Base-by-base conservation (phyloP, 2,797 vertebrate genomes). In the Lagodon rhomboides region DNA sequence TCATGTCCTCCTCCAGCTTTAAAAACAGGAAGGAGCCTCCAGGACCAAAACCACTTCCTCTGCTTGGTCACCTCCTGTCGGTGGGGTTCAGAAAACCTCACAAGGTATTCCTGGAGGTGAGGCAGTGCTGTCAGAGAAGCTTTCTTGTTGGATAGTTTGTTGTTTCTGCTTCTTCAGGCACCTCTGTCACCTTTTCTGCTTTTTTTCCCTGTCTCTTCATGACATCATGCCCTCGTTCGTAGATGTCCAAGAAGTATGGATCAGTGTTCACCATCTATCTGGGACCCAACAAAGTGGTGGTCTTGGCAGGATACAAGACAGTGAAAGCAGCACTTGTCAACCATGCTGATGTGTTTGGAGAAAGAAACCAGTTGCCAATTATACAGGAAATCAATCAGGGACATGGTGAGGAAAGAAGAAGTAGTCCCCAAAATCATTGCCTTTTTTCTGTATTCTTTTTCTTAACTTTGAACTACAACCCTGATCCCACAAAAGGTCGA, bases 21-120 rank as follows among this genome's bases (percentile, higher is more conserved):
- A 75, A 53, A 1, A 3, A 71, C 0, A 1, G 59, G 1, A 89
- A 81, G 20, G 85, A 82, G 3, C 93, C 93, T 64, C 91, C 91
- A 6, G 94, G 94, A 13, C 95, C 93, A 4, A 90, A 9, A 64
- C 82, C 92, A 0, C 64, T 95, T 23, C 94, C 92, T 0, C 2
- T 95, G 20, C 46, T 95, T 0, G 94, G 94, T 11, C 94, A 95
- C 71, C 60, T 95, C 27, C 80, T 92, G 54, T 77, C 85, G 27
- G 13, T 95, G 7, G 87, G 94, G 41, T 70, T 92, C 4, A 80
- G 73, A 34, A 88, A 56, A 46, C 81, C 68, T 1, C 74, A 91
- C 55, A 20, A 68, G 10, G 78, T 85, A 1, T 81, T 94, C 0
- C 61, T 68, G 53, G 5, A 92, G 83, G 94, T 95, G 53, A 87